Percentiles rank a stretch among this genome's conserved stretches.
Conservation (phyloP, 2,797 vertebrate genomes). For the Prionace glauca region DNA sequence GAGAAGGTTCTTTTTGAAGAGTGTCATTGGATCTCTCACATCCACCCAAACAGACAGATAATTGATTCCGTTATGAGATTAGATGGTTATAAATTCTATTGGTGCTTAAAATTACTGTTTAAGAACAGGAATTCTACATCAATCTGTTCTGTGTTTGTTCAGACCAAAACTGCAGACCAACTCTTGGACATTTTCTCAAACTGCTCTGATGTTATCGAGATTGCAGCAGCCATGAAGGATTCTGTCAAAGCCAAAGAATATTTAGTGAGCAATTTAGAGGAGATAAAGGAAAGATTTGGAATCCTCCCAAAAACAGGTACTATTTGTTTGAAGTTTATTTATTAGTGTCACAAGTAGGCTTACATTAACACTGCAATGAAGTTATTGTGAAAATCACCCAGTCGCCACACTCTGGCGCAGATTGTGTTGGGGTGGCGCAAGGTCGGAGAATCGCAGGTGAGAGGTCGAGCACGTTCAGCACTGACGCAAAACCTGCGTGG, state of each 20-base stretch:
- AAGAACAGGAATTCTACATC: not conserved
- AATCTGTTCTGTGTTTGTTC: slow-evolving; percentile 24
- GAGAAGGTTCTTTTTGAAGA: not conserved
- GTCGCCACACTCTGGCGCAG: too few species aligned
- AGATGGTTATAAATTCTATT: not conserved
- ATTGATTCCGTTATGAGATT: not conserved
- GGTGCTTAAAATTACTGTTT: not conserved
- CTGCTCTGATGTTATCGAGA: slow-evolving; percentile 64
- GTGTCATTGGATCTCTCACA: not conserved
- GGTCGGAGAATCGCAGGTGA: too few species aligned
- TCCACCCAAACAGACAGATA: not conserved
- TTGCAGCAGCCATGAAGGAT: slow-evolving; percentile 55
- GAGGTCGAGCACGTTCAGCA: too few species aligned
- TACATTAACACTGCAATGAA: too few species aligned
- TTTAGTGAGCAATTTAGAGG: slow-evolving; percentile 61
- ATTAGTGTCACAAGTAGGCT: not conserved
- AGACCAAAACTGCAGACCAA: slow-evolving; percentile 64
- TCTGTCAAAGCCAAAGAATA: slow-evolving; percentile 57
- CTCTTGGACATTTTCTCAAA: slow-evolving; percentile 63
- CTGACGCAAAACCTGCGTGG: too few species aligned
- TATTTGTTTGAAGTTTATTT: not conserved
- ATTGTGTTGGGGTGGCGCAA: too few species aligned
- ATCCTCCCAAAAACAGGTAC: slow-evolving; percentile 60
- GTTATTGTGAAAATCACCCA: too few species aligned
- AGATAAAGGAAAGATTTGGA: slow-evolving; percentile 58